Evolutionary conservation across 2,797 vertebrate species (phyloP).

Genomic region (Chaetodon trifasciatus): DNA sequence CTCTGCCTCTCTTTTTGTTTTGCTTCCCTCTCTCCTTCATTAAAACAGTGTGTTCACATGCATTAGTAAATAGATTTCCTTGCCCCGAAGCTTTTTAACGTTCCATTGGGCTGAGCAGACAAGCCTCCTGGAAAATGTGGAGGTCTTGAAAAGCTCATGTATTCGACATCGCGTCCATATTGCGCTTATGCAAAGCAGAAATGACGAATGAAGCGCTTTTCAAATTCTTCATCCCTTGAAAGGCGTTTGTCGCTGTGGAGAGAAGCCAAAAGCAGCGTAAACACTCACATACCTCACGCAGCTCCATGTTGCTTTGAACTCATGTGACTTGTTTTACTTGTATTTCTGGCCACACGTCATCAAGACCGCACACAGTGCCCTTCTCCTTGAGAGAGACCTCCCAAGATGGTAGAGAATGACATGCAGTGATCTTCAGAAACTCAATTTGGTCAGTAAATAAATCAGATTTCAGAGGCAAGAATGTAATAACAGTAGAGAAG

Average conservation of each 20-base stretch:
- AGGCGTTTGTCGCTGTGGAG: background rate
- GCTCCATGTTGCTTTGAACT: slow-evolving; percentile 40
- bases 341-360: background rate
- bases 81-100: slow-evolving; percentile 62
- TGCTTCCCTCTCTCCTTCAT: slow-evolving; percentile 66
- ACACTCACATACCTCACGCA: background rate
- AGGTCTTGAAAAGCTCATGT: slow-evolving; percentile 55
- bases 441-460: slow-evolving; percentile 62
- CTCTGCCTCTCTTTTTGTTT: slow-evolving; percentile 58
- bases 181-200: slow-evolving; percentile 16
- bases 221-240: background rate
- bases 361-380: slow-evolving; percentile 50
- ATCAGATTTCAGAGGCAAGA: slow-evolving; percentile 31
- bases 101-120: slow-evolving; percentile 60
- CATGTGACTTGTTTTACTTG: slow-evolving; percentile 38
- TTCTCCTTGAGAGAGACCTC: slow-evolving; percentile 58
- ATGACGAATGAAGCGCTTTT: too few species aligned
- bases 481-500: slow-evolving; percentile 37
- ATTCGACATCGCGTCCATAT: slow-evolving; percentile 24
- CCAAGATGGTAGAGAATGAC: slow-evolving; percentile 52
- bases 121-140: slow-evolving; percentile 46
- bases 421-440: slow-evolving; percentile 26
- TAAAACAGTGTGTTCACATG: slow-evolving; percentile 70
- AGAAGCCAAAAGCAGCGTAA: background rate
- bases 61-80: slow-evolving; percentile 76